Percentiles rank a stretch among this genome's conserved stretches.
Evolutionary conservation across 1,140 invertebrate genomes (phyloP).

Genomic region (Solenopsis fugax): DNA sequence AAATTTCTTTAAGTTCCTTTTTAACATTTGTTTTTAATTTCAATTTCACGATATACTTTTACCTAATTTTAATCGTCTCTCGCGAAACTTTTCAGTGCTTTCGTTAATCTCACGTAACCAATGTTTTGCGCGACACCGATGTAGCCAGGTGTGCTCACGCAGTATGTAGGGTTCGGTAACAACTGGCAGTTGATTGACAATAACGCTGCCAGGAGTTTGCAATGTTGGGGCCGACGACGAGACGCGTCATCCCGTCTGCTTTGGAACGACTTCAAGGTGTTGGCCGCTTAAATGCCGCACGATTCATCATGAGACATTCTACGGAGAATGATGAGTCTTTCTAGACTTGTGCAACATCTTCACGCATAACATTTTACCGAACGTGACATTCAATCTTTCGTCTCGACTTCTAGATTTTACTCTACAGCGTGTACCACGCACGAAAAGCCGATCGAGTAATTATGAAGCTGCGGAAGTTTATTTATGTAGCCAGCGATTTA

Average conservation of each 20-base stretch:
- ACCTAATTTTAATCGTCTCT: background rate
- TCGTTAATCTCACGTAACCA: background rate
- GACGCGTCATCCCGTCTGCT: conserved; percentile 59
- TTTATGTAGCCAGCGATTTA: background rate
- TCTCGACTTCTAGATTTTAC: background rate
- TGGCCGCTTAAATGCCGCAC: conserved; percentile 46
- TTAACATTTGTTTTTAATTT: background rate
- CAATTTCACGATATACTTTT: background rate
- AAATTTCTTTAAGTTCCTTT: background rate
- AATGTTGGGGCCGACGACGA: background rate
- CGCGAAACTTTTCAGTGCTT: background rate
- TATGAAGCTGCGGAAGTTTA: background rate
- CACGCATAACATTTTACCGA: background rate
- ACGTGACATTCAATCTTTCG: background rate
- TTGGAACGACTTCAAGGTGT: conserved; percentile 66
- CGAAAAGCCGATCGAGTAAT: background rate
- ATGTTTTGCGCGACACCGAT: background rate
- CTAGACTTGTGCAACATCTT: conserved; percentile 37
- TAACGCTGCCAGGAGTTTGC: conserved; percentile 58
- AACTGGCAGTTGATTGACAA: conserved; percentile 61
- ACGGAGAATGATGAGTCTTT: conserved; percentile 11
- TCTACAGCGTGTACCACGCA: background rate
- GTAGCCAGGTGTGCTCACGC: conserved; percentile 26
- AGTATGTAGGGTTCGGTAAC: conserved; percentile 40
- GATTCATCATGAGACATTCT: conserved; percentile 34